These are phyloP conservation scores for Synanceia verrucosa DNA, from an alignment of 2,797 vertebrate genomes.

Conservation along the genomic window DNA sequence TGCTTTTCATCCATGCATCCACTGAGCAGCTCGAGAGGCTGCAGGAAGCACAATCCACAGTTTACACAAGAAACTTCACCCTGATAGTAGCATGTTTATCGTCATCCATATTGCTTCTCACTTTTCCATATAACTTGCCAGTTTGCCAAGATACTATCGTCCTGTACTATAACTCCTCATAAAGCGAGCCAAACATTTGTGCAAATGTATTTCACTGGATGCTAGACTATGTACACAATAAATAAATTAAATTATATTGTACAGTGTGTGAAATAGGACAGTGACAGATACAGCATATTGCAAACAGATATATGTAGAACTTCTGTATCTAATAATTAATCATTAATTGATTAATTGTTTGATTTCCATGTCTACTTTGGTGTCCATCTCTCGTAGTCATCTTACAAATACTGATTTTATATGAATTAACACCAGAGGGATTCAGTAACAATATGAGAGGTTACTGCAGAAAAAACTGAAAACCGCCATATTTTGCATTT, in stretches of 20 bases:
- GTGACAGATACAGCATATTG: no score
- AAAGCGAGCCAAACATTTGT: not conserved
- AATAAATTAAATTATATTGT: no score
- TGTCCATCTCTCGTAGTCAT: not conserved
- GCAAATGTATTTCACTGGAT: no score
- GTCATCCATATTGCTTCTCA: not conserved
- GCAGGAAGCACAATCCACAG: not conserved
- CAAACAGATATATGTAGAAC: no score
- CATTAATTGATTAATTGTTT: not conserved
- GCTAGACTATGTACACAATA: no score
- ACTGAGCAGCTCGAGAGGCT: not conserved
- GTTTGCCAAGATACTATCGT: not conserved
- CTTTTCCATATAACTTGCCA: not conserved
- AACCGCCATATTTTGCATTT: not conserved
- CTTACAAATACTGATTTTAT: not conserved
- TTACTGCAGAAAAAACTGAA: no score
- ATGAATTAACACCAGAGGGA: no score
- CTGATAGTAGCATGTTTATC: not conserved
- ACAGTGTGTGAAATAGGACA: no score
- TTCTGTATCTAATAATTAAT: no score
- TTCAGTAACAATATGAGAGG: no score
- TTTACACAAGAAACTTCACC: not conserved
- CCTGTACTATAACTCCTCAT: not conserved
- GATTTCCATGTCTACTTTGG: no score
- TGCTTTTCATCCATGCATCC: slow-evolving; percentile 21